phyloP scores from a whole-genome alignment of 2,797 vertebrate genomes.

The Macropus fuliginosus region DNA sequence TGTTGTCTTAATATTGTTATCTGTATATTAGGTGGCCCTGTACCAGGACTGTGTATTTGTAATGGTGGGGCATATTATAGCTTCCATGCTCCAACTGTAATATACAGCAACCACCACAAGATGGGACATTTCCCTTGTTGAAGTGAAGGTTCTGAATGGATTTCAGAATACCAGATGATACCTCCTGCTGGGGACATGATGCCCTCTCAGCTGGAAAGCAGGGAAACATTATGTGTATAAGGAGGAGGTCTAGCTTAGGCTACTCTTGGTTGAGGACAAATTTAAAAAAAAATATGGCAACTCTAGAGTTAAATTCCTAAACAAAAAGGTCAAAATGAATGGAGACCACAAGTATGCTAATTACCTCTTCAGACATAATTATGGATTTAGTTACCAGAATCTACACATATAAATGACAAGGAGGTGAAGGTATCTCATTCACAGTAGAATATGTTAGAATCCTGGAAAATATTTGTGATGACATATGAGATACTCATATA shows the following conservation, averaged over 20 bases:
- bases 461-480: constrained; percentile 44
- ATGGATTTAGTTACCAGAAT: constrained; percentile 48
- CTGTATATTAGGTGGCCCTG: background rate
- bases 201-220: background rate
- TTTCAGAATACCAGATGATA: constrained; percentile 19
- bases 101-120: constrained; percentile 65
- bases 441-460: constrained; percentile 29
- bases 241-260: background rate
- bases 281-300: background rate
- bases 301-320: background rate
- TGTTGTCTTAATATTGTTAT: background rate
- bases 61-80: constrained; percentile 1
- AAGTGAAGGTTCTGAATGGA: constrained; percentile 48
- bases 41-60: background rate
- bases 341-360: background rate
- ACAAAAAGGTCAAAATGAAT: constrained; percentile 33
- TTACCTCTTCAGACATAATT: background rate
- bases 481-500: background rate
- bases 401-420: constrained; percentile 39
- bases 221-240: background rate
- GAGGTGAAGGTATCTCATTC: constrained; percentile 11
- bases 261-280: constrained; percentile 4
- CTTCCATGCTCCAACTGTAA: constrained; percentile 32
- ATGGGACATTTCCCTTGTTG: constrained; percentile 69
- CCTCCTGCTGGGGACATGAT: background rate